Evolutionary conservation across 2,113 vertebrate genomes (phyloP).

Genomic region (Choloepus hoffmanni): DNA sequence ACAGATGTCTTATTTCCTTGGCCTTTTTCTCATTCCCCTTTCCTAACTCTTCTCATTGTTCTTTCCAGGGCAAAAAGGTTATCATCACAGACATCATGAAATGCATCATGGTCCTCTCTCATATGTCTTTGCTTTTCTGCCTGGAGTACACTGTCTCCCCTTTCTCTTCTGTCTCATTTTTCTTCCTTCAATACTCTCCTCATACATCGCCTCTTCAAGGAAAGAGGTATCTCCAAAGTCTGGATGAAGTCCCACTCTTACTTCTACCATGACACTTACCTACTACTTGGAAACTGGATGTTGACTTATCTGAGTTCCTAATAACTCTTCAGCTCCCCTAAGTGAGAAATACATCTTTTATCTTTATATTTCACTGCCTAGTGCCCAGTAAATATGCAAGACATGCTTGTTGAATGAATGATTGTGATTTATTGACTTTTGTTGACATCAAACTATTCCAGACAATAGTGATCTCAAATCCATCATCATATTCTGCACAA

Average conservation of each 20-base stretch:
- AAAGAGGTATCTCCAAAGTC: neutral
- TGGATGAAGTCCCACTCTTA: neutral
- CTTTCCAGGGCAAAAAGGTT: neutral
- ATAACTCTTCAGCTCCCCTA: neutral
- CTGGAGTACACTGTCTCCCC: neutral
- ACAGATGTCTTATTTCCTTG: neutral
- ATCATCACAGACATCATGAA: neutral
- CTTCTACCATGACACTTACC: neutral
- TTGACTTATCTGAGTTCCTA: neutral
- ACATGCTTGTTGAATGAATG: slow-evolving; percentile 62
- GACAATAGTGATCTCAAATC: slow-evolving; percentile 64
- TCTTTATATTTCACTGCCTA: slow-evolving; percentile 1
- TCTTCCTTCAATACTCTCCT: neutral
- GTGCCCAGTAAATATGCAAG: neutral
- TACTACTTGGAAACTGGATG: neutral
- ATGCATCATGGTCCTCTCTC: neutral
- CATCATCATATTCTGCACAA: slow-evolving; percentile 55
- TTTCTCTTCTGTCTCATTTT: neutral
- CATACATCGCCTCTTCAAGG: neutral
- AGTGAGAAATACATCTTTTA: neutral
- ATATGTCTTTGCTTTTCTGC: neutral
- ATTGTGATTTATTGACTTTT: slow-evolving; percentile 59
- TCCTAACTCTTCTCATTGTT: neutral
- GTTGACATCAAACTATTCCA: slow-evolving; percentile 40
- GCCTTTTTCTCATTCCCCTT: neutral